A percentile compares a stretch with the other conserved stretches of the same genome.
These are phyloP conservation scores for Indicator maculatus DNA, from an alignment of 2,113 vertebrate species.

Conservation along the genomic window DNA sequence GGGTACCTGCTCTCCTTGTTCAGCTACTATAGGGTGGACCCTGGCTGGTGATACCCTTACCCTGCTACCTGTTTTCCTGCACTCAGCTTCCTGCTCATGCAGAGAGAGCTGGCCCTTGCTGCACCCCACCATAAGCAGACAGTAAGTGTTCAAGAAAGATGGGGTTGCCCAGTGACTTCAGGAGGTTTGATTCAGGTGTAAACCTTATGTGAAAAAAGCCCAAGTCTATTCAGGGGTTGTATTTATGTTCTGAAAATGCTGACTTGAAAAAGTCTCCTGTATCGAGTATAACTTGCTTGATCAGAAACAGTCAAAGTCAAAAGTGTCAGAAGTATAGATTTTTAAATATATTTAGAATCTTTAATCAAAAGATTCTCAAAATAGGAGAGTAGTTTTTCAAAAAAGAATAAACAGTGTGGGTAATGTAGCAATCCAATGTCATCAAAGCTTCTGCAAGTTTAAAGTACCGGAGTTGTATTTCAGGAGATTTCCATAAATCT, in stretches of 20 bases:
- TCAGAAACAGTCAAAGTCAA: background rate
- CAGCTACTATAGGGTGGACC: fast-evolving
- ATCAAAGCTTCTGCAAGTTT: constrained; percentile 5
- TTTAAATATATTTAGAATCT: constrained; percentile 30
- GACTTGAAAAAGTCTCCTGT: background rate
- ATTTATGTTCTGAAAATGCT: background rate
- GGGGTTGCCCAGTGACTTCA: fast-evolving
- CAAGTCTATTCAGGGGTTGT: background rate
- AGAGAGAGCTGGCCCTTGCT: background rate
- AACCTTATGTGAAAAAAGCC: background rate
- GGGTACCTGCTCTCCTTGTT: fast-evolving
- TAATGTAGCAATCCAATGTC: background rate
- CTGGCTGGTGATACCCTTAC: fast-evolving
- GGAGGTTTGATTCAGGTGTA: background rate
- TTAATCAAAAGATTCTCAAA: constrained; percentile 53
- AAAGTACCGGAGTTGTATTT: constrained; percentile 17
- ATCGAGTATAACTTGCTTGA: constrained; percentile 2
- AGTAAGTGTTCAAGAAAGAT: background rate
- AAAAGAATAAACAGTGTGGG: background rate
- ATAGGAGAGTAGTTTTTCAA: constrained; percentile 31
- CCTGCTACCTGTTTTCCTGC: background rate
- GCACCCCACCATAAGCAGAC: fast-evolving
- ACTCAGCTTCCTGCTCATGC: fast-evolving
- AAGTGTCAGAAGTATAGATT: constrained; percentile 49
- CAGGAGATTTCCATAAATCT: background rate